These are phyloP conservation scores for Athene noctua DNA, from an alignment of 2,113 vertebrate genomes.

Conservation along the genomic window DNA sequence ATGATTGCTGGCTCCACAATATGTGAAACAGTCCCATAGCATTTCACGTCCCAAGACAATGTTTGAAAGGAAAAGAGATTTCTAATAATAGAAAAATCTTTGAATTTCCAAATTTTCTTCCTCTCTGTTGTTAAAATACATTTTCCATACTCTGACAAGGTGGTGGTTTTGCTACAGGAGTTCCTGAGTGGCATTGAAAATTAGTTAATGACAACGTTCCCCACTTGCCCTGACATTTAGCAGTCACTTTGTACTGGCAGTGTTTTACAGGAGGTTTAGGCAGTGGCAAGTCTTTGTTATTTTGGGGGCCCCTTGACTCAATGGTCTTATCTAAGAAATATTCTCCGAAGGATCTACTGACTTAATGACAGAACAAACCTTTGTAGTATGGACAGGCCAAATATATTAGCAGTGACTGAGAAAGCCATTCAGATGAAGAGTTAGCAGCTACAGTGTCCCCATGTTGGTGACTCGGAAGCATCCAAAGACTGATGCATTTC, in stretches of 20 bases:
- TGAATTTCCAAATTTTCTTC: not conserved
- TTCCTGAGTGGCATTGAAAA: not conserved
- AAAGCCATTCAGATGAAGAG: not conserved
- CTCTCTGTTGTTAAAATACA: not conserved
- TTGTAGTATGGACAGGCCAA: not conserved
- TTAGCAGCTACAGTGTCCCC: not conserved
- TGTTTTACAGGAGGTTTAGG: not conserved
- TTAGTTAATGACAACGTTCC: not conserved
- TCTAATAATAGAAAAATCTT: not conserved
- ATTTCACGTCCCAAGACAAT: not conserved
- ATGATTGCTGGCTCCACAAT: not conserved
- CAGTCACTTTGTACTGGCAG: not conserved
- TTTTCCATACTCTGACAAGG: not conserved
- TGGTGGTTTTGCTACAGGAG: not conserved
- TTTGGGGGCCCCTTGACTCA: not conserved
- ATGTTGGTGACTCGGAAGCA: not conserved
- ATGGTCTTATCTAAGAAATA: not conserved
- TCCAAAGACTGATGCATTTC: not conserved
- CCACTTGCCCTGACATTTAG: not conserved
- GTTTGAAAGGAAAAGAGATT: not conserved
- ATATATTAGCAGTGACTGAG: not conserved
- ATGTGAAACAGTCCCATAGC: not conserved
- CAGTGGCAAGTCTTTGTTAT: not conserved
- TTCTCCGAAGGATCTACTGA: not conserved
- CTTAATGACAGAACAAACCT: not conserved